These are phyloP conservation scores for Arenicola marina DNA, from an alignment of 2,888 invertebrate genomes.

Conservation along the genomic window DNA sequence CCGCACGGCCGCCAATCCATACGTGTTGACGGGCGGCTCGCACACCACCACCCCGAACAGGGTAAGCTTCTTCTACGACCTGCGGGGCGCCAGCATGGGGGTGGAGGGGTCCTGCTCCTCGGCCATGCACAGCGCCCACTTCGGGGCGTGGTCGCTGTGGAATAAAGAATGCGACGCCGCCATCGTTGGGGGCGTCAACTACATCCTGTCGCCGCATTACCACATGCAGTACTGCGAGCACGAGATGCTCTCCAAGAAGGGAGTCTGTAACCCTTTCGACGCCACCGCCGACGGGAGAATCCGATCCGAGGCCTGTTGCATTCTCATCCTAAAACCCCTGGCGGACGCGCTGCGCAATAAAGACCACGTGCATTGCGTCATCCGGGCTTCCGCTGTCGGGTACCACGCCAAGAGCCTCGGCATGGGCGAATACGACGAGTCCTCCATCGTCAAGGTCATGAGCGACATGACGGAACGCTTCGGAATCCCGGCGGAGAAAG, in stretches of 20 bases:
- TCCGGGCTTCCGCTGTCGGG: slow-evolving; percentile 43
- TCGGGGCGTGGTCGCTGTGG: slow-evolving; percentile 21
- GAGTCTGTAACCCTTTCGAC: slow-evolving; percentile 50
- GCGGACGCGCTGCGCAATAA: slow-evolving; percentile 30
- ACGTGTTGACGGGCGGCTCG: slow-evolving; percentile 27
- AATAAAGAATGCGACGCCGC: slow-evolving; percentile 34
- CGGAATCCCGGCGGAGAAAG: slow-evolving; percentile 9
- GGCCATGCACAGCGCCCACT: slow-evolving; percentile 27
- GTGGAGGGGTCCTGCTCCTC: slow-evolving; percentile 50
- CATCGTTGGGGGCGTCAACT: slow-evolving; percentile 46
- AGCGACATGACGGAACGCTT: slow-evolving; percentile 5
- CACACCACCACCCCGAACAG: slow-evolving; percentile 38
- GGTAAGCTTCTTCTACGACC: slow-evolving; percentile 42
- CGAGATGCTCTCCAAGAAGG: slow-evolving; percentile 50
- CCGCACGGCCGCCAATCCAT: slow-evolving; percentile 17
- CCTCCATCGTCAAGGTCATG: slow-evolving; percentile 19
- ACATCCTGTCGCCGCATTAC: slow-evolving; percentile 45
- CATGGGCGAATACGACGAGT: slow-evolving; percentile 37
- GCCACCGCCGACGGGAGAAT: slow-evolving; percentile 54
- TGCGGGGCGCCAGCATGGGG: slow-evolving; percentile 47
- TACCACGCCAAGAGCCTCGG: slow-evolving; percentile 51
- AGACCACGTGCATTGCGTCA: slow-evolving; percentile 38
- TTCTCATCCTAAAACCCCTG: slow-evolving; percentile 46
- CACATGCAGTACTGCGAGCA: slow-evolving; percentile 40
- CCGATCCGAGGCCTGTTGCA: slow-evolving; percentile 53